These are phyloP conservation scores for Camponotus pennsylvanicus DNA, from an alignment of 1,140 invertebrate species.

Conservation along the genomic window DNA sequence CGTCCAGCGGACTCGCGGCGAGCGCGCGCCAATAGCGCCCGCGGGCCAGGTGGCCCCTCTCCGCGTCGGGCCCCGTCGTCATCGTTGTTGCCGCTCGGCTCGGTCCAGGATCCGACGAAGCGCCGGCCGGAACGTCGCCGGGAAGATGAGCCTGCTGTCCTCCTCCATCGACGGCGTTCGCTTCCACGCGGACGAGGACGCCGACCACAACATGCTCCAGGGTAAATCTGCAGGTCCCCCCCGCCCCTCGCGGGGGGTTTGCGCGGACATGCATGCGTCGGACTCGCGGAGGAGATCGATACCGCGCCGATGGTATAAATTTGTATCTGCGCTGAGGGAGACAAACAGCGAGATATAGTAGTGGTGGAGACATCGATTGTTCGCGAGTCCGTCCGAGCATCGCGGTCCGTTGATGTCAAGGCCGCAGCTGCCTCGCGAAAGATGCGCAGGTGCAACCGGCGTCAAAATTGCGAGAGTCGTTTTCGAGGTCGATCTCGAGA, in stretches of 20 bases:
- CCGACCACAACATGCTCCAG: conserved; percentile 84
- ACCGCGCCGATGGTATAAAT: neutral
- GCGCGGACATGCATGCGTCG: neutral
- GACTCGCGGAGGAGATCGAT: conserved; percentile 9
- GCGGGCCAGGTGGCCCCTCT: conserved; percentile 33
- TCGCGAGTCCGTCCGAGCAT: neutral
- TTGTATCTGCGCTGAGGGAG: neutral
- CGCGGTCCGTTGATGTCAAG: conserved; percentile 36
- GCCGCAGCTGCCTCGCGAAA: conserved; percentile 34
- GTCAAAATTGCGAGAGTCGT: conserved; percentile 29
- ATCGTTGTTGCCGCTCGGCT: conserved; percentile 37
- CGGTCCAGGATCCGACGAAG: conserved; percentile 61
- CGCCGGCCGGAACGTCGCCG: neutral
- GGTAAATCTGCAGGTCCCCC: conserved; percentile 76
- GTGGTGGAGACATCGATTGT: neutral
- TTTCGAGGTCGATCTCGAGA: conserved; percentile 56
- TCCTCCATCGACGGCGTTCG: conserved; percentile 79
- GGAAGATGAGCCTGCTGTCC: conserved; percentile 77
- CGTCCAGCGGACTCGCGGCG: neutral
- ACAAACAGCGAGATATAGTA: neutral
- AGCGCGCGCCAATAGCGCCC: conserved; percentile 59
- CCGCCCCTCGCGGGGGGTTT: too few relatives aligned
- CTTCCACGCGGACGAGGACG: conserved; percentile 82
- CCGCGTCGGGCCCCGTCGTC: neutral
- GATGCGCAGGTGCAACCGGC: conserved; percentile 46